These are phyloP conservation scores for Neodiprion pinetum DNA, from an alignment of 1,140 invertebrate genomes.

Conservation along the genomic window DNA sequence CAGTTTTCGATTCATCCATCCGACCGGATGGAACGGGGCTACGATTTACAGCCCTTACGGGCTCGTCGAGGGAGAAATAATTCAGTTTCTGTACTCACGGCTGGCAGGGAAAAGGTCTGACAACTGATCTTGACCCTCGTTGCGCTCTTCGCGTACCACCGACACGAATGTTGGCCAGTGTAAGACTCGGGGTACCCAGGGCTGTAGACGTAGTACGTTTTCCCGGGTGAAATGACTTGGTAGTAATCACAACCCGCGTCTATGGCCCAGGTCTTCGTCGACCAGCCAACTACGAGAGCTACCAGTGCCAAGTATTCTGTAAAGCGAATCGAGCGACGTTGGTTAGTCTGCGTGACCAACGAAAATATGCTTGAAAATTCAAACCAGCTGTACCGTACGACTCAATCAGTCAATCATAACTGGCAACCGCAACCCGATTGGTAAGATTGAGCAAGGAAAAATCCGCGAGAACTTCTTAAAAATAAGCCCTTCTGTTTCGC, in stretches of 20 bases:
- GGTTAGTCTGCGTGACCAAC: no score
- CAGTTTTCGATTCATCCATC: no score
- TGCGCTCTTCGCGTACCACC: conserved; percentile 61
- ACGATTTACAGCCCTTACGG: no score
- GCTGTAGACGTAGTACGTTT: conserved; percentile 60
- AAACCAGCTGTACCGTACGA: no score
- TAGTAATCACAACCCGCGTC: conserved; percentile 40
- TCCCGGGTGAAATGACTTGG: conserved; percentile 42
- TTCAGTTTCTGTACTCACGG: conserved; percentile 47
- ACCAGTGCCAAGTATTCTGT: not conserved
- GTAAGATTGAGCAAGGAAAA: no score
- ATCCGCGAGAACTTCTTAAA: no score
- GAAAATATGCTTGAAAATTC: no score
- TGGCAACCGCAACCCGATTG: no score
- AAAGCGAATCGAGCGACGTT: not conserved
- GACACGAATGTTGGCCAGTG: conserved; percentile 49
- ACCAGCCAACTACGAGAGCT: not conserved
- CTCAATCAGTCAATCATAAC: no score
- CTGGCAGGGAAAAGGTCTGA: conserved; percentile 55
- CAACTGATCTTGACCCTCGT: conserved; percentile 59
- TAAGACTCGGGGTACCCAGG: conserved; percentile 61
- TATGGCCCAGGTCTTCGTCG: conserved; percentile 1
- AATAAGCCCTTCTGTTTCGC: no score
- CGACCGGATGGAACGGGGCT: no score
- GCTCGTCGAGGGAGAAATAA: no score